Conservation (phyloP, 2,113 vertebrate species). For the Boulengeromyrus knoepffleri region DNA sequence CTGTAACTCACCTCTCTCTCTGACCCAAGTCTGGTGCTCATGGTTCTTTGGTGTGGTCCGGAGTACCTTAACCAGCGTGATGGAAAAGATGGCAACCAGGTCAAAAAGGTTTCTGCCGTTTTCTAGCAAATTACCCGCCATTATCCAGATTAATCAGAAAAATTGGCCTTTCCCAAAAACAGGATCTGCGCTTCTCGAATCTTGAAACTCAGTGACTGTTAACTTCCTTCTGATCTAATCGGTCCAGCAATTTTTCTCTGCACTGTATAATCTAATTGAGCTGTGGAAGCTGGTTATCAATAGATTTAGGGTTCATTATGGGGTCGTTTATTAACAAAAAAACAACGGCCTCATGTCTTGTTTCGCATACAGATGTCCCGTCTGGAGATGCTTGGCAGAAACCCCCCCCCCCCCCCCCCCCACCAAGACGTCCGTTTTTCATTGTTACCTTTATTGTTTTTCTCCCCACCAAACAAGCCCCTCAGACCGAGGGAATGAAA, state of each 20-base stretch:
- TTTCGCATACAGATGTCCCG: not conserved
- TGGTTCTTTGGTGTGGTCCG: not conserved
- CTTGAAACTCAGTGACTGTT: not conserved
- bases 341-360: not conserved
- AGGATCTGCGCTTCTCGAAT: not conserved
- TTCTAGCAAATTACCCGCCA: not conserved
- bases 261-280: not conserved
- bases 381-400: not conserved
- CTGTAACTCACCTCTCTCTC: not conserved
- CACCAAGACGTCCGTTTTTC: not conserved
- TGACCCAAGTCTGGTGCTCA: not conserved
- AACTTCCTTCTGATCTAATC: not conserved
- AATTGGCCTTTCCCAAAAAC: not conserved
- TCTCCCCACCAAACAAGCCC: not conserved
- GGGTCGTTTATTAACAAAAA: not conserved
- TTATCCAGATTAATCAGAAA: not conserved
- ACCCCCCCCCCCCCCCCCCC: too few relatives aligned
- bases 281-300: conserved; percentile 3
- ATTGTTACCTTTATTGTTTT: not conserved
- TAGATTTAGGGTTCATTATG: not conserved
- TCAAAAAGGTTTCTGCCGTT: not conserved
- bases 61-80: not conserved
- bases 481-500: not conserved
- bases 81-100: not conserved
- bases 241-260: not conserved